A percentile compares a stretch with the other conserved stretches of the same genome.
phyloP scores from a whole-genome alignment of 2,888 invertebrate species.

The Pseudolycoriella hygida region DNA sequence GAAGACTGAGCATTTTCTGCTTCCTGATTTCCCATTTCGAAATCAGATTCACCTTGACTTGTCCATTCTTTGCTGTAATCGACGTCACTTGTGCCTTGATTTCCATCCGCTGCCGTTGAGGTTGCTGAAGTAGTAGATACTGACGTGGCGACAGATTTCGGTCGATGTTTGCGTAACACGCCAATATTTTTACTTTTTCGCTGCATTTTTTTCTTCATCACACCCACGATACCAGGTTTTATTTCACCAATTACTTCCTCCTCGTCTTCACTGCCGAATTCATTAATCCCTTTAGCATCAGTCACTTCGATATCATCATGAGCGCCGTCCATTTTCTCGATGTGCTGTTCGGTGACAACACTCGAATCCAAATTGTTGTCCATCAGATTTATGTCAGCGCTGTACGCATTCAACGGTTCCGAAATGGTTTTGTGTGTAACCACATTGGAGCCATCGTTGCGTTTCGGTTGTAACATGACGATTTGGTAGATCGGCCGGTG shows the following conservation, averaged over 20 bases:
- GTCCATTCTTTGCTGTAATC: neutral
- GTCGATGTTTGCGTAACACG: neutral
- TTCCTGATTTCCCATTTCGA: neutral
- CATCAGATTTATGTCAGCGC: slow-evolving; percentile 43
- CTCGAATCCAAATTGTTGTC: slow-evolving; percentile 1
- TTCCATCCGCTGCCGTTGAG: neutral
- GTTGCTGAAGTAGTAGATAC: neutral
- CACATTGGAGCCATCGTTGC: slow-evolving; percentile 2
- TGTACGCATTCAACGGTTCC: slow-evolving; percentile 36
- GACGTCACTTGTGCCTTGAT: neutral
- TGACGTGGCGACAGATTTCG: slow-evolving; percentile 14
- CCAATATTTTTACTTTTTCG: neutral
- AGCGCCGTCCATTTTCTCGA: slow-evolving; percentile 24
- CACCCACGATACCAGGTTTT: neutral
- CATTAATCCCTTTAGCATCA: too few relatives aligned
- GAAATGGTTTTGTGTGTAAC: slow-evolving; percentile 1
- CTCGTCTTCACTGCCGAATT: too few relatives aligned
- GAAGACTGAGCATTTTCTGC: too few relatives aligned
- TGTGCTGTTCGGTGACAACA: slow-evolving; percentile 1
- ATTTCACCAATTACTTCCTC: neutral
- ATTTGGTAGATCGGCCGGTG: slow-evolving; percentile 20
- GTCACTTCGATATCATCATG: slow-evolving; percentile 12
- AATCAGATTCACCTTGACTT: neutral
- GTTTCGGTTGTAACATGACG: slow-evolving; percentile 33
- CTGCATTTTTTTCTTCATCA: neutral